Base-by-base conservation (phyloP, 2,888 invertebrate genomes). In the Macaria notata region DNA sequence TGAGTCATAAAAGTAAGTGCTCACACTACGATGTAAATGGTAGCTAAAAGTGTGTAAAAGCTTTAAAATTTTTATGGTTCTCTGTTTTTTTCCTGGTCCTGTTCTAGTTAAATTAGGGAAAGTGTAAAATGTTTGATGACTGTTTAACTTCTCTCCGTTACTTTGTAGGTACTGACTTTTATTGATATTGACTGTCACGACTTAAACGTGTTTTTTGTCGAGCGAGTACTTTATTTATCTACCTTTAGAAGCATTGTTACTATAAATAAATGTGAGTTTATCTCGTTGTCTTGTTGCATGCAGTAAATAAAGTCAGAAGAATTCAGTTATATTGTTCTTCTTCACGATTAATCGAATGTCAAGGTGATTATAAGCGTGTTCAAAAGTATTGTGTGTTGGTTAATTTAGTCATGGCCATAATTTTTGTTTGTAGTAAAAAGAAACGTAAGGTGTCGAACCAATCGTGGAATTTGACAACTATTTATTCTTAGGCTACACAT, bases 1-100 rank as follows among this genome's bases (percentile, higher is more conserved):
- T 58, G 57, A 62, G 59, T 64, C 63, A 63, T 67, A 67, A 67
- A 66, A 59, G 61, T 42, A 59, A 64, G 64, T 63, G 66, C 54
- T 62, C 47, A 46, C 59, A 59, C 60, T 63, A 59, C 44, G 36
- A 50, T 59, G 58, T 62, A 44, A 61, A 57, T 61, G 55, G 54
- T 50, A 5, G 46, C 33, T 9, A 19, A 9, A 46, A 49, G 45
- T 61, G 54, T 59, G 50, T 61, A 57, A 49, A 58, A 65, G 65
- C 65, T 67, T 67, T 67, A 62, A 63, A 59, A 48, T 38, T 52
- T 29, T 46, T 8, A 51, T 39, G 50, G 1, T 41, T 50, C 47
- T 54, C 43, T 47, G 50, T 59, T 59, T 59, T 55, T 54, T 41
- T 51, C 47, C 41, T 51, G 30, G 48, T 29, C 36, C 50, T 36